Evolutionary conservation across 2,113 vertebrate genomes (phyloP), one percentile per base, ranked within the genome.

Genomic region (Gasterosteus aculeatus): DNA sequence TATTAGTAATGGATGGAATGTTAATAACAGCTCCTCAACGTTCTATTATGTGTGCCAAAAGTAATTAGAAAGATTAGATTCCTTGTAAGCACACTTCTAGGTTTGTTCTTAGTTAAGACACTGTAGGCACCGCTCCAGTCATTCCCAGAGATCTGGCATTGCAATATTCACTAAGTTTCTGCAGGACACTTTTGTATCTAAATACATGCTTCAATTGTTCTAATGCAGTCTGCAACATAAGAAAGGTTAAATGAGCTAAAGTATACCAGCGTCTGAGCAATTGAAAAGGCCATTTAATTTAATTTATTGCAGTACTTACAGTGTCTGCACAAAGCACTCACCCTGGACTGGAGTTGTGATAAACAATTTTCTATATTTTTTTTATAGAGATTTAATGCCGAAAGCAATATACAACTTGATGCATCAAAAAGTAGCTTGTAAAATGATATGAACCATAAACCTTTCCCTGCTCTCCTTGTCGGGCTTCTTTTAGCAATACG

Each of bases 1-100:
- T n/a, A 77, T 87, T 80, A 66, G 61, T 61, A 47, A 33, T 46
- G 70, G 46, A 18, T 72, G 65, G 71, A 78, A 82, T 65, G 38
- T 72, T 74, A 69, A 57, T 49, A 66, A 73, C 61, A 70, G 78
- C 71, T 56, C n/a, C 70, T 79, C 38, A 59, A 68, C 68, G 51
- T 72, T 83, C 59, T 42, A 80, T 46, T 18, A 53, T 42, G 57
- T 72, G 47, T 46, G 41, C 51, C 61, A 69, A 75, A 83, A 80
- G 70, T 75, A 87, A 90, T 87, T 86, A 82, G 47, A 84, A 75
- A 83, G 61, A 77, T 73, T 83, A 67, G 63, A 56, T 39, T 76
- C 19, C 57, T 51, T 74, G 69, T 70, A 75, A 70, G 60, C 57
- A 66, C 58, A 71, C 67, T 73, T 58, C 19, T 57, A 53, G 74